Base-by-base conservation (phyloP, 35 echinoderm and acorn worm species). In the Chiridota heheva region DNA sequence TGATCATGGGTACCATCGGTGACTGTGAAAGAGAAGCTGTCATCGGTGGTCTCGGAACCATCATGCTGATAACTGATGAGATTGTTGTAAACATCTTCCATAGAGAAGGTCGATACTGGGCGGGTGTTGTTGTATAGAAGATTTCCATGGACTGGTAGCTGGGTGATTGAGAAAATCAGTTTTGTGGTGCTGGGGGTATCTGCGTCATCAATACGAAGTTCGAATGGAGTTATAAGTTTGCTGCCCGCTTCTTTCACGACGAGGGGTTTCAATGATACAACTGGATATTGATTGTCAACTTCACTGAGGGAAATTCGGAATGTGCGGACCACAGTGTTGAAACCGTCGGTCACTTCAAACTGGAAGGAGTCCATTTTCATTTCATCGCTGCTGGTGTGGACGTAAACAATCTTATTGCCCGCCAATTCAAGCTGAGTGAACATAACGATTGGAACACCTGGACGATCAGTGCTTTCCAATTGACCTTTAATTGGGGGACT, bases 21-120 rank as follows among this genome's bases (percentile, higher is more conserved):
- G 42, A 91, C 81, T 29, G 90, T 98, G 80, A 98, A 98, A 39
- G 95, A 98, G 89, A 98, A 98, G 44, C 89, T 92, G 69, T 98
- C 95, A 1, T 59, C 13, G n/a, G 59, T 66, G 37, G 80, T 69
- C 59, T 88, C 84, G n/a, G 89, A 82, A 40, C 95, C 95, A 80
- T 98, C 95, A 58, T 98, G 89, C 70, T 92, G 95, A 76, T 98
- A 98, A 58, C 95, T 98, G 81, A 98, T 98, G 25, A 91, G 81
- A 60, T 98, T 98, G 24, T 92, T 83, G 73, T 97, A 87, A 8
- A 97, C 35, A 46, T 98, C 95, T 2, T 83, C 79, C 95, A 98
- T 98, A 27, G 95, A 87, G 74, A 98, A 98, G 33, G 67, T 81
- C 3, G 81, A 85, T 22, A 98, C 89, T 37, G 90, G 44, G 18